These are phyloP conservation scores for Cassiopea andromeda DNA, from an alignment of 30 jellyfish, hydroid and myxozoan species.

Conservation along the genomic window DNA sequence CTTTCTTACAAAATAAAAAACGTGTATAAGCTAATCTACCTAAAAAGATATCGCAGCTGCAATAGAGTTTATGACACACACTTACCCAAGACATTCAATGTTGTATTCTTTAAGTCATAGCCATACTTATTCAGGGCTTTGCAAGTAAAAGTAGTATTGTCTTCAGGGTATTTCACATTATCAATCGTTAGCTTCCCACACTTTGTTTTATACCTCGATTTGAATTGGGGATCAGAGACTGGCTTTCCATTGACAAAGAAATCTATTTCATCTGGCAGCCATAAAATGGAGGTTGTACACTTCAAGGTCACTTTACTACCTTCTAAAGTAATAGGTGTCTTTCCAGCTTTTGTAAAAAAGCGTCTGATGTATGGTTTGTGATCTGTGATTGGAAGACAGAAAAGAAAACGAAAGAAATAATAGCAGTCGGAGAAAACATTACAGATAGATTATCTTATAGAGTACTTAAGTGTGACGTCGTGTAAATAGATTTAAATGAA, in stretches of 20 bases:
- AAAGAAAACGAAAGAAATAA: background rate
- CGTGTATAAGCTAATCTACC: background rate
- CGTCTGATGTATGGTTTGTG: conserved; percentile 27
- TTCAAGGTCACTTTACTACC: conserved; percentile 28
- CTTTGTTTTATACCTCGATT: conserved; percentile 4
- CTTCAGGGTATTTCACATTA: conserved; percentile 70
- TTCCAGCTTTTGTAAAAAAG: conserved; percentile 9
- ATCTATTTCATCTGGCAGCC: conserved; percentile 48
- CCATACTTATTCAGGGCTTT: conserved; percentile 74
- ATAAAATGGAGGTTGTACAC: conserved; percentile 20
- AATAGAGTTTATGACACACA: background rate
- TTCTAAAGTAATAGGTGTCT: background rate
- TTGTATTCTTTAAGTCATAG: conserved; percentile 60
- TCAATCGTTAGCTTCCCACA: conserved; percentile 61
- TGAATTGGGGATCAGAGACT: conserved; percentile 1
- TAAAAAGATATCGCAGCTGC: background rate
- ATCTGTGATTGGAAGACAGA: background rate
- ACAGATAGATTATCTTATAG: too few species aligned
- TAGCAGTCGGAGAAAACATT: too few species aligned
- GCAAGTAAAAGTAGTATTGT: conserved; percentile 69
- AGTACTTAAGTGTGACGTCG: too few species aligned
- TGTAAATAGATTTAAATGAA: too few species aligned
- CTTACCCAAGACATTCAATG: conserved; percentile 68
- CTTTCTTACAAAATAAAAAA: background rate
- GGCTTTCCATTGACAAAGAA: conserved; percentile 59